phyloP scores from a whole-genome alignment of 2,888 invertebrate genomes.

The Matsumyia berberina region DNA sequence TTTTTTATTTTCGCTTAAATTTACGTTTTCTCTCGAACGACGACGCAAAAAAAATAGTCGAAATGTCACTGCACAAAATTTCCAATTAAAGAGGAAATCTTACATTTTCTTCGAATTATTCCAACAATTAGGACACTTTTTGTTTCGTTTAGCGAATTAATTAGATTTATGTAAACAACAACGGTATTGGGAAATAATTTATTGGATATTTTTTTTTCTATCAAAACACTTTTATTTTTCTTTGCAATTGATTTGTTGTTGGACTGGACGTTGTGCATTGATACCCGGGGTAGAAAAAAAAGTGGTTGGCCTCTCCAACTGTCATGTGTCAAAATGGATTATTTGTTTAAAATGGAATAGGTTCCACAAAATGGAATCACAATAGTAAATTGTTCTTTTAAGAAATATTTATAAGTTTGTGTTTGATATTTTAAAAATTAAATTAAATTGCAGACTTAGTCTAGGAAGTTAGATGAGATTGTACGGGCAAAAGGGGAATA shows the following conservation, averaged over 20 bases:
- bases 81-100: constrained; percentile 13
- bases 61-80: constrained; percentile 36
- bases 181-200: constrained; percentile 1
- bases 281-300: constrained; percentile 64
- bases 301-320: constrained; percentile 63
- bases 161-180: constrained; percentile 44
- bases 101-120: constrained; percentile 48
- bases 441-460: too few species aligned
- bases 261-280: constrained; percentile 35
- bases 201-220: constrained; percentile 18
- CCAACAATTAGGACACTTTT: constrained; percentile 5
- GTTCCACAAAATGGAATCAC: constrained; percentile 44
- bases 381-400: neutral
- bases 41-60: constrained; percentile 56
- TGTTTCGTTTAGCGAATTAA: neutral
- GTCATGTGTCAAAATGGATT: constrained; percentile 55
- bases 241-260: constrained; percentile 68
- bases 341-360: neutral
- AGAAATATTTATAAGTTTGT: too few species aligned
- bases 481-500: too few species aligned
- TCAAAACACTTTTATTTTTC: constrained; percentile 74
- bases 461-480: too few species aligned
- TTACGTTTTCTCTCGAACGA: constrained; percentile 30
- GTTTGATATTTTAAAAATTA: too few species aligned
- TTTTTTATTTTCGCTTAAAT: constrained; percentile 33